A percentile compares a stretch with the other conserved stretches of the same genome.
Evolutionary conservation across 2,888 invertebrate genomes (phyloP).

Genomic region (Epirrita christyi): DNA sequence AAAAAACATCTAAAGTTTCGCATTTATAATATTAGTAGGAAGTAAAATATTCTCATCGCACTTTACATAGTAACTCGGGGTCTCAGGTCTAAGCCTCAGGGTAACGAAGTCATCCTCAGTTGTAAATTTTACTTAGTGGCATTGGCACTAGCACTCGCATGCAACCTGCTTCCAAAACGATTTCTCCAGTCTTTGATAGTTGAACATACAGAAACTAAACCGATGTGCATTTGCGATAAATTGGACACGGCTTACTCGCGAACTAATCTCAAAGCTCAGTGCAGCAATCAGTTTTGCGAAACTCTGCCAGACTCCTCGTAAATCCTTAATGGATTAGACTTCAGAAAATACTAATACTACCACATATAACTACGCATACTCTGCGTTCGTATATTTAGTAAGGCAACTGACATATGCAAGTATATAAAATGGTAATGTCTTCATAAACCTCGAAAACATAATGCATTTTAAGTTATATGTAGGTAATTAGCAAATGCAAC

Average conservation of each 20-base stretch:
- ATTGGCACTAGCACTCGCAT: neutral
- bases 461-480: slow-evolving; percentile 16
- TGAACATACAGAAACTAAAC: slow-evolving; percentile 29
- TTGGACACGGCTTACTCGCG: slow-evolving; percentile 70
- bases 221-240: slow-evolving; percentile 73
- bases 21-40: no score
- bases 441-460: slow-evolving; percentile 14
- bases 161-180: slow-evolving; percentile 5
- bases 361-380: slow-evolving; percentile 27
- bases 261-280: slow-evolving; percentile 65
- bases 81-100: no score
- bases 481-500: slow-evolving; percentile 14
- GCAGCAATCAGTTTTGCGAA: slow-evolving; percentile 76
- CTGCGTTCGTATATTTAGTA: slow-evolving; percentile 11
- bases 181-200: neutral
- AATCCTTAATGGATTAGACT: slow-evolving; percentile 63
- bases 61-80: no score
- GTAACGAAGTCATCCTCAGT: no score
- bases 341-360: slow-evolving; percentile 36
- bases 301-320: slow-evolving; percentile 65
- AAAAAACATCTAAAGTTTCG: no score
- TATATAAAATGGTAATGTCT: slow-evolving; percentile 14
- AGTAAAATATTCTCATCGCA: no score
- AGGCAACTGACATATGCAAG: slow-evolving; percentile 14
- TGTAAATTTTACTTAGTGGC: neutral